Conservation (phyloP, 2,888 invertebrate genomes). For the Xanthorhoe designata region DNA sequence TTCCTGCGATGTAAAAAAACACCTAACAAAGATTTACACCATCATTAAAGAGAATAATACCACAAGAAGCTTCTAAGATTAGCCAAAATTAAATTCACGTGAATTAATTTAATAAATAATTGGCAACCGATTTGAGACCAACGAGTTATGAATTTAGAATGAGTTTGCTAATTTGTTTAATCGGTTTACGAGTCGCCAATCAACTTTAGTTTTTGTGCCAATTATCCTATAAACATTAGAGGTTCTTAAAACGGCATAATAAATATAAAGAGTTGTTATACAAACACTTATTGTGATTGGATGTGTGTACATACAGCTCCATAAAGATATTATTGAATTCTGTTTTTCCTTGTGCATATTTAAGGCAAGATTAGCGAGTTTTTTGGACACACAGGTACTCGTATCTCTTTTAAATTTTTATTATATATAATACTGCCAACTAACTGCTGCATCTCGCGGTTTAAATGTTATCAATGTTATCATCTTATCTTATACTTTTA, state of each 20-base stretch:
- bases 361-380: no score
- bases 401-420: no score
- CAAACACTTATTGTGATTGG: constrained; percentile 17
- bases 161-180: constrained; percentile 15
- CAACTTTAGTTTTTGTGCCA: constrained; percentile 15
- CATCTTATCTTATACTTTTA: no score
- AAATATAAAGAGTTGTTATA: constrained; percentile 16
- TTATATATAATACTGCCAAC: no score
- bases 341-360: neutral
- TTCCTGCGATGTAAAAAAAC: no score
- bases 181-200: constrained; percentile 15
- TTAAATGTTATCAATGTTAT: no score
- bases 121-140: constrained; percentile 23
- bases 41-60: no score
- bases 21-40: no score
- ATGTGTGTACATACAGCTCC: constrained; percentile 1
- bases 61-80: neutral
- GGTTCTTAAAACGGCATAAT: constrained; percentile 2
- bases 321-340: neutral
- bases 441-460: no score
- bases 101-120: constrained; percentile 3
- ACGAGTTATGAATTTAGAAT: constrained; percentile 12
- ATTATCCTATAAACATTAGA: constrained; percentile 1
- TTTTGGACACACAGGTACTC: no score
- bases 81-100: neutral